Evolutionary conservation across 2,113 vertebrate species (phyloP).

Genomic region (Plectropomus leopardus): DNA sequence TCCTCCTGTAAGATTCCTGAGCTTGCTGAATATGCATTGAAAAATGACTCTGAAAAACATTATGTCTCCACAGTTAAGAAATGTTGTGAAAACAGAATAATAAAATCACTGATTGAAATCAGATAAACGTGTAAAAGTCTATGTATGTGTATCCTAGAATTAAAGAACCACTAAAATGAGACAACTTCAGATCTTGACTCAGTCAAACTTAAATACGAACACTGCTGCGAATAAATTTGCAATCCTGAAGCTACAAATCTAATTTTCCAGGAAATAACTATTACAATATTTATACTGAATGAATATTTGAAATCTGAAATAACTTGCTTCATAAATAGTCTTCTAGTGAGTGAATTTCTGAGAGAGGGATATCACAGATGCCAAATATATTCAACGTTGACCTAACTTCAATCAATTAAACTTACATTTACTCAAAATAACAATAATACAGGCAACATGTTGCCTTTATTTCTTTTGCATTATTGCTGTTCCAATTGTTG

Average conservation of each 20-base stretch:
- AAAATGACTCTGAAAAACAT: neutral
- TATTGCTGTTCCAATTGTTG: too few species aligned
- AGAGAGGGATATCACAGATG: neutral
- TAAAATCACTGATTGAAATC: neutral
- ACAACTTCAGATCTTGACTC: neutral
- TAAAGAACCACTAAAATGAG: neutral
- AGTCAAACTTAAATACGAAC: neutral
- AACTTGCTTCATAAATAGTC: neutral
- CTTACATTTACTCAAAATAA: neutral
- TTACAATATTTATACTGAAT: slow-evolving; percentile 42
- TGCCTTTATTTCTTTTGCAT: neutral
- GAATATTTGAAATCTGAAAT: slow-evolving; percentile 40
- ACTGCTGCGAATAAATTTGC: neutral
- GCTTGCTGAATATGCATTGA: neutral
- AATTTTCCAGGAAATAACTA: slow-evolving; percentile 23
- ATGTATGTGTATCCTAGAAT: neutral
- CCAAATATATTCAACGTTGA: neutral
- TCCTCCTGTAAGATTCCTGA: neutral
- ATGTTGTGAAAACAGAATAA: neutral
- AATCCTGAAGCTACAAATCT: neutral
- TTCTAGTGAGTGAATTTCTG: neutral
- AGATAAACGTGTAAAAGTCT: neutral
- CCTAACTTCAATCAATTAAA: neutral
- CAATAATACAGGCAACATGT: neutral
- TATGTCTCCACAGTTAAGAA: neutral